A percentile compares a stretch with the other conserved stretches of the same genome.
These are phyloP conservation scores for Apaloderma vittatum DNA, from an alignment of 2,113 vertebrate genomes.

Conservation along the genomic window DNA sequence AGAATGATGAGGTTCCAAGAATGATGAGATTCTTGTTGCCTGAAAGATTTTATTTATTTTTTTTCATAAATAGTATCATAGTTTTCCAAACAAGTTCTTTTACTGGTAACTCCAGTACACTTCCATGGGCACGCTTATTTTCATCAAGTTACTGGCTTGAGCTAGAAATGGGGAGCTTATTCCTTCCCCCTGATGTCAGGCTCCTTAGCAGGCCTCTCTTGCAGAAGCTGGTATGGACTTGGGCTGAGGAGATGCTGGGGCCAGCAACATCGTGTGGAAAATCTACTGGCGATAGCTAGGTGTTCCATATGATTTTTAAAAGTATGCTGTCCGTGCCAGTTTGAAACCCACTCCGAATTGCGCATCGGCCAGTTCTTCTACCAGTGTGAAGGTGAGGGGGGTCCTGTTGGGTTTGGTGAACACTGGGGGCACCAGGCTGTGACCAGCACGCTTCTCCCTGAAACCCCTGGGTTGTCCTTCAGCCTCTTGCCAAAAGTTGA, in stretches of 20 bases:
- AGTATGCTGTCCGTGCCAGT: fast-evolving
- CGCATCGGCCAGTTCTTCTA: fast-evolving
- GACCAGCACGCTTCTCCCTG: neutral
- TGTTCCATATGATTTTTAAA: neutral
- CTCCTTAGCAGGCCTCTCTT: neutral
- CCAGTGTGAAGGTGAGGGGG: fast-evolving
- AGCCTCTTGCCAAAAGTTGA: neutral
- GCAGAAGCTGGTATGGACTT: neutral
- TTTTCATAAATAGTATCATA: neutral
- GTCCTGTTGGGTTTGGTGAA: neutral
- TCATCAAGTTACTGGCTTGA: neutral
- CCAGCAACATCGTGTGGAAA: neutral
- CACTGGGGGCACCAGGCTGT: neutral
- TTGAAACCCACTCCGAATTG: neutral
- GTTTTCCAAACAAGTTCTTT: neutral
- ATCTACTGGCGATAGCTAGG: neutral
- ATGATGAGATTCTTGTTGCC: neutral
- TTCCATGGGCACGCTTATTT: neutral
- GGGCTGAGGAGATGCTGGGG: neutral
- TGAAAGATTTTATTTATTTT: neutral
- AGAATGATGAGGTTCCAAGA: neutral
- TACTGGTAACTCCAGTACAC: neutral
- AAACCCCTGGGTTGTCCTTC: fast-evolving
- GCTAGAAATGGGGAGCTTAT: neutral
- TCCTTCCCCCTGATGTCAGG: neutral